phyloP scores from a whole-genome alignment of 2,797 vertebrate species.

The Kryptopterus vitreolus region DNA sequence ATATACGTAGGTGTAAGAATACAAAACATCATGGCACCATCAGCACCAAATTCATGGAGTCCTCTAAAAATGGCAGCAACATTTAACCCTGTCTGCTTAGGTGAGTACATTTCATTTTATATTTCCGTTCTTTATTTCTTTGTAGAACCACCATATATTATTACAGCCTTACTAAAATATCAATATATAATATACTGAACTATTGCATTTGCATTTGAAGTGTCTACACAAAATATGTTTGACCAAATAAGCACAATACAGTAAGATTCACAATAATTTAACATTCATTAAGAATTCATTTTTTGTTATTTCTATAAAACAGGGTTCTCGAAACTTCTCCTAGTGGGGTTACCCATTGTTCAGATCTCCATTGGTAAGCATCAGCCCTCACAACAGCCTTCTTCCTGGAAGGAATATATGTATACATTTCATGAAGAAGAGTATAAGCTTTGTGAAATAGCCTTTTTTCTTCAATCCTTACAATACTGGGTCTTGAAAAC shows the following conservation, averaged over 20 bases:
- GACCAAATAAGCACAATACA: not conserved
- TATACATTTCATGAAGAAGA: not conserved
- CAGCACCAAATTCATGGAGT: not conserved
- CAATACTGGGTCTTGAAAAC: not conserved
- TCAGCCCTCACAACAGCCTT: not conserved
- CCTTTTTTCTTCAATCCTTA: not conserved
- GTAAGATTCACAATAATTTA: not conserved
- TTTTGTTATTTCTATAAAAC: conserved; percentile 3
- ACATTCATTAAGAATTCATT: not conserved
- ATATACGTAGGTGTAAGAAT: conserved; percentile 4
- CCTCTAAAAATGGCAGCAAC: not conserved
- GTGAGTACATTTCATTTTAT: conserved; percentile 10
- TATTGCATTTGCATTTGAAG: not conserved
- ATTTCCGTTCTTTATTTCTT: not conserved
- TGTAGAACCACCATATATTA: not conserved
- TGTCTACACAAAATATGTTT: not conserved
- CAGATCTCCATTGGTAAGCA: conserved; percentile 71
- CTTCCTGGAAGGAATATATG: not conserved
- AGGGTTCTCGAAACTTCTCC: conserved; percentile 58
- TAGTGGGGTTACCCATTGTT: conserved; percentile 59
- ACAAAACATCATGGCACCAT: conserved; percentile 28
- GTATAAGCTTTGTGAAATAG: not conserved
- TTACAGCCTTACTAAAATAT: not conserved
- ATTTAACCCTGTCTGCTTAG: not conserved
- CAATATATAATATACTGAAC: not conserved